Evolutionary conservation across 2,797 vertebrate genomes (phyloP).

Genomic region (Natrix natrix): DNA sequence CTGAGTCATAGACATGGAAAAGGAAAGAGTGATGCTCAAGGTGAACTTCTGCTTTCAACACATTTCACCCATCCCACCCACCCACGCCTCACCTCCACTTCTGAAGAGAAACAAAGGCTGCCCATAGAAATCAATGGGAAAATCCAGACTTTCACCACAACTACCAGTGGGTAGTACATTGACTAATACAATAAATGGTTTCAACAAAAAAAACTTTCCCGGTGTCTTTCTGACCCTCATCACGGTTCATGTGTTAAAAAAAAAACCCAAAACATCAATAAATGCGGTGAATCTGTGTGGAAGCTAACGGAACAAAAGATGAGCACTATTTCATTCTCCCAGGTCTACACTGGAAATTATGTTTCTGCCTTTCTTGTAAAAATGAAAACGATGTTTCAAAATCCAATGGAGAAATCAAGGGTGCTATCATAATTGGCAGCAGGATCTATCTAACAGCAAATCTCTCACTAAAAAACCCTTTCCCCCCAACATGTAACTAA

Average conservation of each 20-base stretch:
- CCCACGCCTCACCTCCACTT: neutral
- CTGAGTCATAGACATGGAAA: neutral
- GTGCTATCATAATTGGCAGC: neutral
- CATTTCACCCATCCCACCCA: neutral
- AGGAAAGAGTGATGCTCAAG: neutral
- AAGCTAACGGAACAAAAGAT: neutral
- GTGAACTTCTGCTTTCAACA: neutral
- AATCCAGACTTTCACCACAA: neutral
- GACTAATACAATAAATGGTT: neutral
- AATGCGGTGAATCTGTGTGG: neutral
- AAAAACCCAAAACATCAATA: neutral
- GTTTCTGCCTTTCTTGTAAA: neutral
- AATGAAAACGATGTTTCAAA: neutral
- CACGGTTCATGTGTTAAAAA: neutral
- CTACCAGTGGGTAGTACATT: neutral
- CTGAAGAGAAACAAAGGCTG: neutral
- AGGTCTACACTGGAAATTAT: neutral
- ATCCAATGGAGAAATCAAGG: neutral
- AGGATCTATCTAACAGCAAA: neutral
- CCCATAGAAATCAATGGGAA: neutral
- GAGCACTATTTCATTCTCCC: neutral
- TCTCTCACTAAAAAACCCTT: neutral
- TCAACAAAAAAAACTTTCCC: neutral
- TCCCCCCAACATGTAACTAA: neutral
- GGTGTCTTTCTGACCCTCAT: neutral